Evolutionary conservation across 1,140 invertebrate genomes (phyloP).

Genomic region (Drosophila lacteicornis): DNA sequence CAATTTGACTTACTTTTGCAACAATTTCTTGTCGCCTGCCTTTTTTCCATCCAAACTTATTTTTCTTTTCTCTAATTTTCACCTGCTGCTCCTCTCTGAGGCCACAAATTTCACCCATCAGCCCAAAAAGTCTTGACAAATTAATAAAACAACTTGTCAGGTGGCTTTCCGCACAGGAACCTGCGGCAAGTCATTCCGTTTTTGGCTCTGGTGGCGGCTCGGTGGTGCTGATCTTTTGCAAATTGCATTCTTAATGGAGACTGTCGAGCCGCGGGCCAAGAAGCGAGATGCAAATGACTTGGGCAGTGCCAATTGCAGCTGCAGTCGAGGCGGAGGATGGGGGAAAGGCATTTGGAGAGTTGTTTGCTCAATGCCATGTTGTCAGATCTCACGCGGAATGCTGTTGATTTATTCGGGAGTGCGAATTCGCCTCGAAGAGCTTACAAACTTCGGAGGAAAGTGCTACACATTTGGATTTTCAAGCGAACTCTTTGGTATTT

Average conservation of each 20-base stretch:
- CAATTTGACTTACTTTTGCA: constrained; percentile 61
- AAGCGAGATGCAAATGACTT: constrained; percentile 58
- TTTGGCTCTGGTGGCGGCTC: constrained; percentile 14
- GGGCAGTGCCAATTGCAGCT: constrained; percentile 47
- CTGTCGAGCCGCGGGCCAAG: constrained; percentile 26
- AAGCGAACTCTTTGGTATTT: not conserved
- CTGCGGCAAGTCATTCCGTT: constrained; percentile 36
- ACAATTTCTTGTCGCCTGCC: constrained; percentile 15
- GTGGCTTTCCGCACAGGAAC: constrained; percentile 51
- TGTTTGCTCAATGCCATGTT: constrained; percentile 21
- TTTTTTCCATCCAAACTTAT: constrained; percentile 16
- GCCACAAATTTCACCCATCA: constrained; percentile 69
- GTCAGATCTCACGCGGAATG: constrained; percentile 19
- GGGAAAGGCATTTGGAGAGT: constrained; percentile 17
- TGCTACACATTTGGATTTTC: not conserved
- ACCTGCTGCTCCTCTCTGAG: constrained; percentile 36
- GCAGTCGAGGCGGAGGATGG: not conserved
- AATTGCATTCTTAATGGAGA: constrained; percentile 75
- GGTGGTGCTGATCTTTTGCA: constrained; percentile 47
- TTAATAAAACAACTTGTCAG: constrained; percentile 70
- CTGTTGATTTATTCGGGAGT: constrained; percentile 4
- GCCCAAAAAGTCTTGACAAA: constrained; percentile 71
- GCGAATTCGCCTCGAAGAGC: not conserved
- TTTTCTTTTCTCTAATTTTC: constrained; percentile 60
- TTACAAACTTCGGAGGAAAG: not conserved